phyloP scores from a whole-genome alignment of 2,113 vertebrate species.

The Aramus guarauna region DNA sequence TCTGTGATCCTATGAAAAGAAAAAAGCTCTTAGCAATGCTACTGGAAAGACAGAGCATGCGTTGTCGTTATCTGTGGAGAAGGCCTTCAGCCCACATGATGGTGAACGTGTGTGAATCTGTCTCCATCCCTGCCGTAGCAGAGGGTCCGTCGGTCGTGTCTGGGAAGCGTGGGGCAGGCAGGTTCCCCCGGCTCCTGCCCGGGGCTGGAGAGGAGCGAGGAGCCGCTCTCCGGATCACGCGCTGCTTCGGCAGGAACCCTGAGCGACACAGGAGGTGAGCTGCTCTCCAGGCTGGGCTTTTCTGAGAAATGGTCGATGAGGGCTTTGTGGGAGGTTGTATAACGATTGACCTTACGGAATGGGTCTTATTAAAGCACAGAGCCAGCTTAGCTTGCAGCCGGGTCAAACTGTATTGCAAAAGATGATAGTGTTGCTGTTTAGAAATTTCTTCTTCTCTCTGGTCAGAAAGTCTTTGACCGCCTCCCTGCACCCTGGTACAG shows the following conservation, averaged over 20 bases:
- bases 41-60: background rate
- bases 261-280: background rate
- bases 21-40: background rate
- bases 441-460: background rate
- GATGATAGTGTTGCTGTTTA: background rate
- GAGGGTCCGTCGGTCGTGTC: background rate
- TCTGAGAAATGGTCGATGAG: accelerated
- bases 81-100: background rate
- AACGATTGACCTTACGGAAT: background rate
- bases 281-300: background rate
- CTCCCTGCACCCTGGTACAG: background rate
- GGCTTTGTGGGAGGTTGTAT: background rate
- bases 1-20: too few relatives aligned
- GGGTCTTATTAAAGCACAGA: background rate
- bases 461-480: accelerated
- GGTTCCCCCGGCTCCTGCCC: background rate
- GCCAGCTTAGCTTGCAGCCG: background rate
- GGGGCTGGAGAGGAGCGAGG: background rate
- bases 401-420: background rate
- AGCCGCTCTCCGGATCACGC: background rate
- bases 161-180: accelerated
- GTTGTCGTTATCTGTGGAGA: background rate
- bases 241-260: accelerated
- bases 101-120: background rate
- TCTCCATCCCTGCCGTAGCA: accelerated